A percentile compares a stretch with the other conserved stretches of the same genome.
phyloP scores from a whole-genome alignment of 2,797 vertebrate genomes.

The Lophotriccus pileatus region DNA sequence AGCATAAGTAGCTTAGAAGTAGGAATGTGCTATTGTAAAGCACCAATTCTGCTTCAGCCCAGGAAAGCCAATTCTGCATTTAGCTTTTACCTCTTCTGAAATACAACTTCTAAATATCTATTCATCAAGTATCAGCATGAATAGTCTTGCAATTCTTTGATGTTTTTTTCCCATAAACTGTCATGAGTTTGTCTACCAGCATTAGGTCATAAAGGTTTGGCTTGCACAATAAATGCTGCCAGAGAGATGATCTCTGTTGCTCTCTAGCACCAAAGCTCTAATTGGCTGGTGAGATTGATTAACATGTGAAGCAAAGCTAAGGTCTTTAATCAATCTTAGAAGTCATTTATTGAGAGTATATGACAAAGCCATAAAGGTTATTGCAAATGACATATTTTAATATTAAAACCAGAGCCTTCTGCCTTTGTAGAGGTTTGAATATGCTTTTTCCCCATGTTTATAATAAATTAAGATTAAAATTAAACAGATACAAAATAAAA shows the following conservation, averaged over 20 bases:
- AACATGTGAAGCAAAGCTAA: conserved; percentile 58
- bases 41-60: not conserved
- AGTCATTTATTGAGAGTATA: conserved; percentile 60
- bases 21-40: not conserved
- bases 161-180: conserved; percentile 33
- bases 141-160: conserved; percentile 23
- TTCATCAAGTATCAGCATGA: conserved; percentile 6
- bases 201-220: conserved; percentile 28
- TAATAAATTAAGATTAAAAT: conserved; percentile 60
- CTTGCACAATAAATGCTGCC: conserved; percentile 30
- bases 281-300: conserved; percentile 68
- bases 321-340: conserved; percentile 66
- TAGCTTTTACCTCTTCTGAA: conserved; percentile 18
- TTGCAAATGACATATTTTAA: conserved; percentile 62
- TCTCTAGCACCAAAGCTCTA: conserved; percentile 39
- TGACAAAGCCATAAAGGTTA: conserved; percentile 60
- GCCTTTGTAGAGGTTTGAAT: conserved; percentile 20
- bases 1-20: not conserved
- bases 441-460: not conserved
- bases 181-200: not conserved
- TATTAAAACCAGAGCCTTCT: conserved; percentile 51
- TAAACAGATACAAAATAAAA: conserved; percentile 55
- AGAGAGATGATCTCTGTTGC: conserved; percentile 30
- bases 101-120: conserved; percentile 20
- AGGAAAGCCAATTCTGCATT: not conserved